A percentile compares a stretch with the other conserved stretches of the same genome.
These are phyloP conservation scores for Drosophila colorata DNA, from an alignment of 2,888 invertebrate species.

Conservation along the genomic window DNA sequence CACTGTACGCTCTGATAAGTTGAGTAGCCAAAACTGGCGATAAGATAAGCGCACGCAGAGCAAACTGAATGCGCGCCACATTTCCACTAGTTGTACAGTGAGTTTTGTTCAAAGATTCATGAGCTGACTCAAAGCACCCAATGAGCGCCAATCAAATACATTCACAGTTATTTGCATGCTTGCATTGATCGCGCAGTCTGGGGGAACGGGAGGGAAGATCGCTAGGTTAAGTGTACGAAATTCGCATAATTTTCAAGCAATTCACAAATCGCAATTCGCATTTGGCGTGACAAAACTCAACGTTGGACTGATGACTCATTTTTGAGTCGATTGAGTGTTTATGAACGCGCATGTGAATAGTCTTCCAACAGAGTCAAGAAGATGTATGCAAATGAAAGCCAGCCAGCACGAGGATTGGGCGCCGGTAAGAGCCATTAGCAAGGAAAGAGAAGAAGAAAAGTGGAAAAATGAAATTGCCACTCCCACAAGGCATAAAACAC, in stretches of 20 bases:
- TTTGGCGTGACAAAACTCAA: conserved; percentile 15
- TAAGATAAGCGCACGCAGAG: conserved; percentile 31
- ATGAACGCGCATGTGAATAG: not conserved
- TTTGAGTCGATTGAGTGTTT: not conserved
- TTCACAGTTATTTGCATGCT: conserved; percentile 19
- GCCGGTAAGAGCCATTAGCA: conserved; percentile 24
- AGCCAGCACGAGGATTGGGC: conserved; percentile 9
- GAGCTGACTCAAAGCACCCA: conserved; percentile 26
- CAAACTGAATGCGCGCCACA: conserved; percentile 9
- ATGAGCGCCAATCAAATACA: conserved; percentile 18
- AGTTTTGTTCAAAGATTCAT: conserved; percentile 14
- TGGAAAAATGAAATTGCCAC: conserved; percentile 9
- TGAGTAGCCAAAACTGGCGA: conserved; percentile 13
- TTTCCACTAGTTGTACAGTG: conserved; percentile 14
- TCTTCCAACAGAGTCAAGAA: conserved; percentile 13
- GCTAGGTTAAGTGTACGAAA: not conserved
- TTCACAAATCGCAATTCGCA: not conserved
- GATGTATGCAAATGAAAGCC: conserved; percentile 8
- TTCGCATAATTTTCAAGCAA: conserved; percentile 9
- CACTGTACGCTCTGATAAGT: conserved; percentile 36
- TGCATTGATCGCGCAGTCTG: not conserved
- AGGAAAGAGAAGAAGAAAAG: not conserved
- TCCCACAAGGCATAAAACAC: conserved; percentile 7
- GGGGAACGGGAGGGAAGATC: not conserved
- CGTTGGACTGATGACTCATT: conserved; percentile 20